phyloP scores from a whole-genome alignment of 1,140 invertebrate species.

The Heliconius hermathena region DNA sequence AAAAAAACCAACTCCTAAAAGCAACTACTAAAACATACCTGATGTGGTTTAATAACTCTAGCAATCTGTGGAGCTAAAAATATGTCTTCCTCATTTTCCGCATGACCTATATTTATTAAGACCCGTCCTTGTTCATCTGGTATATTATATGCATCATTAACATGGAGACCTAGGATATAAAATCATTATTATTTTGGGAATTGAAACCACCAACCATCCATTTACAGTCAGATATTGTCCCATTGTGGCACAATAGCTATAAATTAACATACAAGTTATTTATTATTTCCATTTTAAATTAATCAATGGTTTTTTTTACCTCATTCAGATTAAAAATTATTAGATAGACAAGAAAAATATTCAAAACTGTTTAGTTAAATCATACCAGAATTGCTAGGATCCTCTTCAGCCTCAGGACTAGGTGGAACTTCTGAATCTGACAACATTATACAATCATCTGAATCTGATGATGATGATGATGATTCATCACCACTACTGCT shows the following conservation, averaged over 20 bases:
- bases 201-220: too few species aligned
- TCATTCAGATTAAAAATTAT: too few species aligned
- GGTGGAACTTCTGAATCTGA: conserved; percentile 86
- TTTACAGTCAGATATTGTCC: too few species aligned
- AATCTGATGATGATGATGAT: conserved; percentile 83
- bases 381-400: conserved; percentile 83
- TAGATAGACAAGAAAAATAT: too few species aligned
- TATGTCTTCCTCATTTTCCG: conserved; percentile 95
- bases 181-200: too few species aligned
- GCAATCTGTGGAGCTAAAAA: conserved; percentile 97
- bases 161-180: conserved; percentile 85
- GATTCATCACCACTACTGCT: conserved; percentile 82
- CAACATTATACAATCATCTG: conserved; percentile 92
- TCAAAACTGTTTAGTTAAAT: not conserved
- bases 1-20: not conserved
- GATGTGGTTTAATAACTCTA: conserved; percentile 97
- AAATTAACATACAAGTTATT: too few species aligned
- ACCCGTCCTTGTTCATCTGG: conserved; percentile 96
- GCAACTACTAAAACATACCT: conserved; percentile 70
- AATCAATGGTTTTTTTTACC: too few species aligned
- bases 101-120: conserved; percentile 97
- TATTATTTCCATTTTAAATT: too few species aligned
- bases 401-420: conserved; percentile 83
- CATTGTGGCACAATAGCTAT: too few species aligned
- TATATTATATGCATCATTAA: conserved; percentile 95